A percentile compares a stretch with the other conserved stretches of the same genome.
These are phyloP conservation scores for Rhodophaea formosa DNA, from an alignment of 2,888 invertebrate species.

Conservation along the genomic window DNA sequence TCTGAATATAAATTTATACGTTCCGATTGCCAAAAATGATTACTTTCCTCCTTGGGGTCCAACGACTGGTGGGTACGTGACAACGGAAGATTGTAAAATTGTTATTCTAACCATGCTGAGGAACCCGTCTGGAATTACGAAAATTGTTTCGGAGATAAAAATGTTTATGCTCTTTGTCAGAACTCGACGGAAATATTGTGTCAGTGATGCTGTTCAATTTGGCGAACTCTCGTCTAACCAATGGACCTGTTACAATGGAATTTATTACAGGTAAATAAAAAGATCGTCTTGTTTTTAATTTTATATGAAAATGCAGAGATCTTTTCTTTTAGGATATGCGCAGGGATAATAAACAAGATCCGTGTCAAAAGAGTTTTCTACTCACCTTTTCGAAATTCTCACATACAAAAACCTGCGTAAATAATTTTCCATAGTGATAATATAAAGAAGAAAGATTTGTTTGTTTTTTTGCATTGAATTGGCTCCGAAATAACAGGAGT, in stretches of 20 bases:
- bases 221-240: background rate
- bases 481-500: no score
- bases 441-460: no score
- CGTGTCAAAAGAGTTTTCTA: no score
- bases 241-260: background rate
- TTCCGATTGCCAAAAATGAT: conserved; percentile 73
- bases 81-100: conserved; percentile 73
- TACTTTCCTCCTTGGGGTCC: conserved; percentile 68
- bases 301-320: no score
- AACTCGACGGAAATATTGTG: conserved; percentile 40
- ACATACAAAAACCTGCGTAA: no score
- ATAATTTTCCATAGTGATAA: no score
- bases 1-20: conserved; percentile 68
- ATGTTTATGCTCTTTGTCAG: conserved; percentile 55
- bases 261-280: background rate
- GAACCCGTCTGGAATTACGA: conserved; percentile 68
- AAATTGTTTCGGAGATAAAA: conserved; percentile 70
- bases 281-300: no score
- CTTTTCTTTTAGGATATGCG: no score
- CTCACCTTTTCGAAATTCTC: no score
- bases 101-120: conserved; percentile 73
- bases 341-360: no score
- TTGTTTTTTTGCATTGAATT: no score
- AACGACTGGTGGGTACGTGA: conserved; percentile 70
- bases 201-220: conserved; percentile 21